phyloP scores from a whole-genome alignment of 92 coral and sea anemone species.

The Pocillopora meandrina region DNA sequence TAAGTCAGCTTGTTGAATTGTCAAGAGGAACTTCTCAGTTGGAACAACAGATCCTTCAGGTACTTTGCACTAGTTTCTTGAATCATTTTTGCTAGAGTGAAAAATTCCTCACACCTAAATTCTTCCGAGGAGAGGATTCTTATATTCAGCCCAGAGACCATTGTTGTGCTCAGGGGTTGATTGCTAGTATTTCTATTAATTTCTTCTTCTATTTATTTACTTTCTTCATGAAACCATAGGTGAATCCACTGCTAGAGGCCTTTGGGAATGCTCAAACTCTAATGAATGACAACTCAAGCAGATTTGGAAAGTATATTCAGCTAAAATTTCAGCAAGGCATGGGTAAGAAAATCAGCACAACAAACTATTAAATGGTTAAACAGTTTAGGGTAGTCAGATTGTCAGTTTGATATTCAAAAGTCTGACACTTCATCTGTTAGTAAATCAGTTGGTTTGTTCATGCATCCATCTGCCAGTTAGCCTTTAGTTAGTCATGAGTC shows the following conservation, averaged over 20 bases:
- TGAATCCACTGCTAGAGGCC: constrained; percentile 81
- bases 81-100: not conserved
- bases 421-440: no score
- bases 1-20: constrained; percentile 77
- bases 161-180: no score
- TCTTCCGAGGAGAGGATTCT: no score
- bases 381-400: not conserved
- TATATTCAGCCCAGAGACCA: no score
- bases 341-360: constrained; percentile 48
- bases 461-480: no score
- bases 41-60: constrained; percentile 91
- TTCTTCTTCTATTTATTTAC: not conserved
- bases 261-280: constrained; percentile 88
- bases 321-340: constrained; percentile 73
- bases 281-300: constrained; percentile 90
- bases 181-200: no score
- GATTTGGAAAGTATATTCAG: constrained; percentile 91
- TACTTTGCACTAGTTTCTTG: not conserved
- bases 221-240: constrained; percentile 30
- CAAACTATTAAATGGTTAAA: not conserved
- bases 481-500: no score
- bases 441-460: no score
- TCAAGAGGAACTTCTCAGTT: constrained; percentile 83
- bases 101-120: no score
- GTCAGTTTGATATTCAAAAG: not conserved